These are phyloP conservation scores for Apaloderma vittatum DNA, from an alignment of 2,113 vertebrate genomes.

Conservation along the genomic window DNA sequence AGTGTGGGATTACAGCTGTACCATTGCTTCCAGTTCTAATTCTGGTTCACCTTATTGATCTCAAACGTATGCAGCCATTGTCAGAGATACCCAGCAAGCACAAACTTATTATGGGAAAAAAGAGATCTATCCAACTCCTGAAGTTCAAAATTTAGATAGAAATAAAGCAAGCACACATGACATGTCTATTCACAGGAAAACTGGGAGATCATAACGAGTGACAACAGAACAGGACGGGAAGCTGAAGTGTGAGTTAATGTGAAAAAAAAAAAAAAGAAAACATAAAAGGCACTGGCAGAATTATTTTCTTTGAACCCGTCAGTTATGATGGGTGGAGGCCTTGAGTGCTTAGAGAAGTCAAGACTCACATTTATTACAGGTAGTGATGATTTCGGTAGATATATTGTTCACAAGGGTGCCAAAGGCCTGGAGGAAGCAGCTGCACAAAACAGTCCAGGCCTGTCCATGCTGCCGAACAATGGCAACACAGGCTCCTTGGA, in stretches of 20 bases:
- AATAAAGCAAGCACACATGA: not conserved
- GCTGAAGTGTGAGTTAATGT: not conserved
- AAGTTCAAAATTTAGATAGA: not conserved
- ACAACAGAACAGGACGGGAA: not conserved
- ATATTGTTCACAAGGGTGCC: not conserved
- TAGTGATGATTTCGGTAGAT: slow-evolving; percentile 46
- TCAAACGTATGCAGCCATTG: not conserved
- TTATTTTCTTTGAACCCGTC: slow-evolving; percentile 40
- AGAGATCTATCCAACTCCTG: not conserved
- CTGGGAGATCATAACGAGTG: not conserved
- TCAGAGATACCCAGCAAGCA: not conserved
- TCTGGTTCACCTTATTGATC: not conserved
- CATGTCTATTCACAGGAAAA: not conserved
- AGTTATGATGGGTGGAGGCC: slow-evolving; percentile 34
- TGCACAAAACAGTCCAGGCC: slow-evolving; percentile 1
- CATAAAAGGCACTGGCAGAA: slow-evolving; percentile 18
- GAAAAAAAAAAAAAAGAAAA: not conserved
- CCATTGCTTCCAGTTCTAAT: not conserved
- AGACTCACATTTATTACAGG: slow-evolving; percentile 37
- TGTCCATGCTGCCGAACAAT: not conserved
- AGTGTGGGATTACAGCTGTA: not conserved
- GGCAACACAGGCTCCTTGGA: not conserved
- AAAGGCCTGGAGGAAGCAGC: slow-evolving; percentile 53
- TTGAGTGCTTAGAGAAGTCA: not conserved
- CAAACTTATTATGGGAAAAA: not conserved